Evolutionary conservation across 1,140 invertebrate genomes (phyloP).

Genomic region (Drosophila malerkotliana): DNA sequence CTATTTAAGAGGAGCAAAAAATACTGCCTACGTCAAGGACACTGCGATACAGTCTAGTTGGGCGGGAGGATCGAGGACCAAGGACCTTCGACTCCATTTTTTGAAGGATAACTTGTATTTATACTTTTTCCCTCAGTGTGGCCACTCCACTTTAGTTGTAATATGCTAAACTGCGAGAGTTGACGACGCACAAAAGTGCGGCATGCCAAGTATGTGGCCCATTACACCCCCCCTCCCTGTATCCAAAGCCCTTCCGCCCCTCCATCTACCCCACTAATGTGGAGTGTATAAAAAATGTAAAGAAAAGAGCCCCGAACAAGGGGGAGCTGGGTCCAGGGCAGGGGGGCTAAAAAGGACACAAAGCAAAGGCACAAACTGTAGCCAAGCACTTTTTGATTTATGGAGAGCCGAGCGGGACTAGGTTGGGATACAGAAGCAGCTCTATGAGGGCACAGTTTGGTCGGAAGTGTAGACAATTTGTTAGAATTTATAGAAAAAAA

Average conservation of each 20-base stretch:
- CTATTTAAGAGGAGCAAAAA: background rate
- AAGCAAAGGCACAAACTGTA: slow-evolving; percentile 79
- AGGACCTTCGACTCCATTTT: no score
- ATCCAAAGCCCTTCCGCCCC: background rate
- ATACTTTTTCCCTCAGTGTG: slow-evolving; percentile 25
- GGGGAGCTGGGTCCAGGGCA: background rate
- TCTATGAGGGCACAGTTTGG: slow-evolving; percentile 45
- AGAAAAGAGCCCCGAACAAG: slow-evolving; percentile 23
- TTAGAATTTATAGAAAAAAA: slow-evolving; percentile 81
- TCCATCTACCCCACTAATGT: slow-evolving; percentile 11
- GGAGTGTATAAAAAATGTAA: slow-evolving; percentile 64
- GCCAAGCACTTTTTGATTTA: slow-evolving; percentile 81
- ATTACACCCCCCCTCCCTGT: slow-evolving; percentile 22
- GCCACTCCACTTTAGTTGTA: slow-evolving; percentile 65
- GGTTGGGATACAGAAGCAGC: slow-evolving; percentile 3
- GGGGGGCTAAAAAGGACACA: slow-evolving; percentile 53
- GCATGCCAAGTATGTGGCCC: slow-evolving; percentile 73
- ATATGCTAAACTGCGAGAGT: slow-evolving; percentile 72
- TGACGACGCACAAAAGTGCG: slow-evolving; percentile 72
- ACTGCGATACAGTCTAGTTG: background rate
- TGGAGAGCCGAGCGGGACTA: slow-evolving; percentile 52
- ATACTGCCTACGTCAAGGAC: background rate
- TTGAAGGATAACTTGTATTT: no score
- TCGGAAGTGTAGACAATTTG: slow-evolving; percentile 81
- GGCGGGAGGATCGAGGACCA: no score